Percentiles rank a stretch among this genome's conserved stretches.
Conservation (phyloP, 2,113 vertebrate species). For the Pteronura brasiliensis region DNA sequence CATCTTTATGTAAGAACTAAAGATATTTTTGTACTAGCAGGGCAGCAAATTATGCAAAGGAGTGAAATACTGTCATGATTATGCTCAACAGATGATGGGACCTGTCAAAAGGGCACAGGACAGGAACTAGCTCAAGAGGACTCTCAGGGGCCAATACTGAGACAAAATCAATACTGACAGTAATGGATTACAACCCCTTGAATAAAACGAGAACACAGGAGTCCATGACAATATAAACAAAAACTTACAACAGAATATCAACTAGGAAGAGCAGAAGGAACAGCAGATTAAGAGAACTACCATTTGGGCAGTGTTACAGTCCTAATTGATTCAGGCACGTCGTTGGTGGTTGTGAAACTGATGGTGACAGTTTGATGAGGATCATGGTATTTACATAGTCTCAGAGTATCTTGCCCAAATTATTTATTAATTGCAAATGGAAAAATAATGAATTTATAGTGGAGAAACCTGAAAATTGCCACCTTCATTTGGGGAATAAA, state of each 20-base stretch:
- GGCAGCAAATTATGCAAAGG: not conserved
- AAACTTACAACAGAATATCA: not conserved
- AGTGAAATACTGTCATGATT: not conserved
- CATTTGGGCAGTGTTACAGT: not conserved
- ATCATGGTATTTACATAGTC: not conserved
- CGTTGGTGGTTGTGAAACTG: not conserved
- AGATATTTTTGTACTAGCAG: not conserved
- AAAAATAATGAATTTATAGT: not conserved
- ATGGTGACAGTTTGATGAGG: not conserved
- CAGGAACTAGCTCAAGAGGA: not conserved
- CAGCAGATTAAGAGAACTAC: not conserved
- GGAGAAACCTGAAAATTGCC: not conserved
- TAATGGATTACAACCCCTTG: not conserved
- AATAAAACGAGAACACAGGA: not conserved
- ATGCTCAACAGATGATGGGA: not conserved
- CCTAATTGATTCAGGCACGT: not conserved
- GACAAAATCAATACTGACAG: not conserved
- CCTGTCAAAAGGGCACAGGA: not conserved
- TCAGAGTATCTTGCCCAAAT: not conserved
- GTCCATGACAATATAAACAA: not conserved
- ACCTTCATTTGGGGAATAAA: not conserved
- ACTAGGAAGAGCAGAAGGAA: not conserved
- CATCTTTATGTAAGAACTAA: conserved; percentile 7
- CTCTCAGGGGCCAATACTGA: not conserved
- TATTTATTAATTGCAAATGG: not conserved